Evolutionary conservation across 1,140 invertebrate genomes (phyloP).

Genomic region (Philopotamus ludificatus): DNA sequence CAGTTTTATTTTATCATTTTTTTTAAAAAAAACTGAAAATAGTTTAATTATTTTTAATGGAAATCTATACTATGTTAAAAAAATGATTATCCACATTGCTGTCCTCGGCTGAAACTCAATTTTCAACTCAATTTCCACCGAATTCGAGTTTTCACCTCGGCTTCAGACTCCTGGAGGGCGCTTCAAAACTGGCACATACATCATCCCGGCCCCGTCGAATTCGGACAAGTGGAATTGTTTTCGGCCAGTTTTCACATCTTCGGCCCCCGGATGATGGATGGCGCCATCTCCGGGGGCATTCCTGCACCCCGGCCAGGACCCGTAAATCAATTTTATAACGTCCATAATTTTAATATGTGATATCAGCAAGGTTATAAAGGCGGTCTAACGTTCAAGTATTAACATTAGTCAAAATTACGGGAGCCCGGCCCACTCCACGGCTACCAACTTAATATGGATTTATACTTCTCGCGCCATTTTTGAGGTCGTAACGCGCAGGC

Average conservation of each 20-base stretch:
- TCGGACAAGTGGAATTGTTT: neutral
- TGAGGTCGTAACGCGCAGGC: conserved; percentile 10
- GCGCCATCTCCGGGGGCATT: conserved; percentile 22
- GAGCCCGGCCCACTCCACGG: conserved; percentile 1
- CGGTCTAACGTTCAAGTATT: conserved; percentile 28
- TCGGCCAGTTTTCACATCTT: neutral
- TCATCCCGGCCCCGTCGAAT: too few species aligned
- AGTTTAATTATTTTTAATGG: too few species aligned
- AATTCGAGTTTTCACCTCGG: too few species aligned
- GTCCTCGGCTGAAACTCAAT: too few species aligned
- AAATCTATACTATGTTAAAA: too few species aligned
- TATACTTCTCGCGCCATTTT: conserved; percentile 24
- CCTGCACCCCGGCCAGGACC: conserved; percentile 8
- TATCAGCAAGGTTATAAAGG: conserved; percentile 33
- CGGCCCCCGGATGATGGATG: neutral
- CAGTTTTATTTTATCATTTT: too few species aligned
- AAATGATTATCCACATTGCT: too few species aligned
- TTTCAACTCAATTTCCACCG: too few species aligned
- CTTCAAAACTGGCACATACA: too few species aligned
- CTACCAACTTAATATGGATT: conserved; percentile 27
- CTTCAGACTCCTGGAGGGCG: too few species aligned
- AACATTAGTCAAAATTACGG: conserved; percentile 39
- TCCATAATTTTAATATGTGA: conserved; percentile 39
- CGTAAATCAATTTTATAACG: conserved; percentile 39
- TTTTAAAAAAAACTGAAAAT: too few species aligned